Percentiles rank a stretch among this genome's conserved stretches.
phyloP scores from a whole-genome alignment of 2,797 vertebrate genomes.

The Amniataba percoides region DNA sequence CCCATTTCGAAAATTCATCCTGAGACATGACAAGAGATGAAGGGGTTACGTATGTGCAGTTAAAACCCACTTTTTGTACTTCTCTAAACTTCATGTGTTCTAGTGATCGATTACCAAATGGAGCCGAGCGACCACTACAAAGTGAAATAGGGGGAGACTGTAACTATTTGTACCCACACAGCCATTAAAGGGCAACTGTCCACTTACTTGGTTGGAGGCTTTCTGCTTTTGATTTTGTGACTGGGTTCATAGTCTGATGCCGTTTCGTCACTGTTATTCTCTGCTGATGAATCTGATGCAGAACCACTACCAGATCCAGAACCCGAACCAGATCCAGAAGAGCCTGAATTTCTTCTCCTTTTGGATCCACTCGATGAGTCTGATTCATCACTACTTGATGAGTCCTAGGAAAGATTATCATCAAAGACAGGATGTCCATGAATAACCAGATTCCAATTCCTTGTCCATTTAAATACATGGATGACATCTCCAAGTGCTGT shows the following conservation, averaged over 20 bases:
- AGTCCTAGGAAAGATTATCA: conserved; percentile 84
- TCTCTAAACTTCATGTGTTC: background rate
- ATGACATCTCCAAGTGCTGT: background rate
- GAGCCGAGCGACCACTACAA: background rate
- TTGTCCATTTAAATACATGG: background rate
- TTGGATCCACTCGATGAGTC: conserved; percentile 83
- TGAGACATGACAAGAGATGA: conserved; percentile 41
- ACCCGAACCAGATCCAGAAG: conserved; percentile 87
- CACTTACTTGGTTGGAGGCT: conserved; percentile 92
- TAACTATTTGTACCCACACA: background rate
- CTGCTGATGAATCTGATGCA: conserved; percentile 88
- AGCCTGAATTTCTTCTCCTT: conserved; percentile 90
- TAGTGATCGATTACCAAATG: background rate
- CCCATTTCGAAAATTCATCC: conserved; percentile 90
- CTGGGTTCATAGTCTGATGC: conserved; percentile 98
- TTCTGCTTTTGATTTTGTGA: conserved; percentile 96
- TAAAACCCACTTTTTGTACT: background rate
- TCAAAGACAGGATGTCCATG: background rate
- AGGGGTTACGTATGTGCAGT: background rate
- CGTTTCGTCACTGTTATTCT: conserved; percentile 92
- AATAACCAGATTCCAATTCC: background rate
- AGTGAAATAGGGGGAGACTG: background rate
- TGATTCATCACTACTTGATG: conserved; percentile 83
- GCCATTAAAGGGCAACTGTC: background rate
- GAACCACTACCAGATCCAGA: conserved; percentile 89